A percentile compares a stretch with the other conserved stretches of the same genome.
Evolutionary conservation across 2,113 vertebrate genomes (phyloP).

Genomic region (Phasianus colchicus): DNA sequence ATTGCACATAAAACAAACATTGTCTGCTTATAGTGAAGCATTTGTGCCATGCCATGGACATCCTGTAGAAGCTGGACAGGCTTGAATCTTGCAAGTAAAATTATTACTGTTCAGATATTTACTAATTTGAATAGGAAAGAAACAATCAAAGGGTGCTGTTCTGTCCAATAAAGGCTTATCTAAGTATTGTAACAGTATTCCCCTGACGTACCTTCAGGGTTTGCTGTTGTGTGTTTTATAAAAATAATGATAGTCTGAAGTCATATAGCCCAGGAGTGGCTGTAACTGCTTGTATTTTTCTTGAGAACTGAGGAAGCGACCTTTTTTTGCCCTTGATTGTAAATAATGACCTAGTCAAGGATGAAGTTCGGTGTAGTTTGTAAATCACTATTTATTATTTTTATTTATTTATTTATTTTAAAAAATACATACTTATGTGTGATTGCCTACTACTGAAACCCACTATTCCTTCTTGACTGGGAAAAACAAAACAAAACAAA

Average conservation of each 20-base stretch:
- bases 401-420: too few species aligned
- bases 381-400: neutral
- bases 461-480: neutral
- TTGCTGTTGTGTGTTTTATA: neutral
- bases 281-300: neutral
- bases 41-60: neutral
- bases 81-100: neutral
- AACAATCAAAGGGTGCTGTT: neutral
- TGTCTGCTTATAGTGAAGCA: neutral
- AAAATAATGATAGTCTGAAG: neutral
- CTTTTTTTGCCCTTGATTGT: neutral
- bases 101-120: neutral
- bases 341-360: neutral
- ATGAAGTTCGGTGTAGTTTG: neutral
- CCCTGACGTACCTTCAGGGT: neutral
- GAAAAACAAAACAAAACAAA: neutral
- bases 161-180: neutral
- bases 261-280: neutral
- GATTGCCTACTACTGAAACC: neutral
- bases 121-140: neutral
- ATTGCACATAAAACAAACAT: neutral
- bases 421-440: neutral
- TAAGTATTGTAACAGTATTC: neutral
- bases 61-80: neutral
- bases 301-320: neutral